Evolutionary conservation across 2,888 invertebrate species (phyloP), one percentile per base, ranked within the genome.

Genomic region (Zele albiditarsus): DNA sequence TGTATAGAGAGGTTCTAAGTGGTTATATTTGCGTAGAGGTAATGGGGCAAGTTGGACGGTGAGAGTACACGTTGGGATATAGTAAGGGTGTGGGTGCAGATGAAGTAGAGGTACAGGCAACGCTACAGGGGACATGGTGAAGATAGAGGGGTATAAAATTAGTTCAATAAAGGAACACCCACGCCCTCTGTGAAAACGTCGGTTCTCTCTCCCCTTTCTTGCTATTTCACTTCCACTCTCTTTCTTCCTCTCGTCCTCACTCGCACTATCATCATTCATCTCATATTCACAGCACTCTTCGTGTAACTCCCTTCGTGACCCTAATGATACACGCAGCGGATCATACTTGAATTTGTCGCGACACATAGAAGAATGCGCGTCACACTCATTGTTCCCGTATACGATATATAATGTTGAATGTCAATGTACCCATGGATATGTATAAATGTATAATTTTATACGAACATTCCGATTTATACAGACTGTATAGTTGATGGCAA

Each of bases 151-250:
- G 81, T 80, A 80, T 82, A 80, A 86, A 85, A 86, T 86, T 86
- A 85, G 86, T 86, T 85, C 85, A 86, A 86, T 86, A 86, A 86
- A 84, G 84, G 84, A 84, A 85, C 85, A 83, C 82, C 85, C 86
- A 85, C 85, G 86, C 82, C 83, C 80, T 81, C 80, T 81, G 80
- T 72, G 80, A 78, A 80, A 72, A 75, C 78, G 80, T 77, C 71
- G 38, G 38, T 75, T 70, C 78, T 76, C 77, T 75, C 33, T 38
- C 76, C 69, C 70, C 31, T 66, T 74, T 74, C 38, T 38, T 12
- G 12, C 38, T 12, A 38, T 38, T 38, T 8, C 38, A 38, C 38
- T 38, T 38, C 12, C 38, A 38, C 38, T 38, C 38, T 38, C 10
- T 38, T 8, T 38, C 38, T 60, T 28, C 38, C 23, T 73, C 66